Evolutionary conservation across 2,113 vertebrate species (phyloP).

Genomic region (Neotoma lepida): DNA sequence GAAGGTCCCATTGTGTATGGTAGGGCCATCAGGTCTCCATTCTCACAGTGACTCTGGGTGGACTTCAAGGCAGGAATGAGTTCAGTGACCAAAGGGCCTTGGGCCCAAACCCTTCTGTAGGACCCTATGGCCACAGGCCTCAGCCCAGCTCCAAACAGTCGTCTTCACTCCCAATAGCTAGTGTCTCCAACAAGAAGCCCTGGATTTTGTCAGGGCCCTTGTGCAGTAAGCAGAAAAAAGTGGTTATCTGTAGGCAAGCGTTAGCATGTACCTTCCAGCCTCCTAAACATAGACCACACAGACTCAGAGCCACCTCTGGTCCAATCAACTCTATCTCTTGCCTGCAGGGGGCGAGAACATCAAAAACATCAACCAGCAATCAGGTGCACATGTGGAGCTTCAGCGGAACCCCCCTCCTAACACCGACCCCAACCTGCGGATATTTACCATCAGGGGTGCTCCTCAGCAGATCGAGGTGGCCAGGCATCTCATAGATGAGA

Average conservation of each 20-base stretch:
- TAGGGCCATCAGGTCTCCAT: neutral
- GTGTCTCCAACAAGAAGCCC: neutral
- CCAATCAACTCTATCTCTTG: neutral
- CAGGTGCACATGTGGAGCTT: conserved; percentile 97
- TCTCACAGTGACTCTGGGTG: neutral
- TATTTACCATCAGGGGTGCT: conserved; percentile 96
- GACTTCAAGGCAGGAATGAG: neutral
- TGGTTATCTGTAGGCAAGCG: neutral
- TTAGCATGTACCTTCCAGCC: neutral
- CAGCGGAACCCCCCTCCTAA: conserved; percentile 97
- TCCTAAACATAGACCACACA: no score
- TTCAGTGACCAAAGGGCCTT: neutral
- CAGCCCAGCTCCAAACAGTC: neutral
- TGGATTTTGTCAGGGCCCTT: neutral
- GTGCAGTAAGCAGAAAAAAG: neutral
- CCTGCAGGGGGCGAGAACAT: conserved; percentile 96
- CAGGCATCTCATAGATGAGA: conserved; percentile 98
- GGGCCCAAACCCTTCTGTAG: neutral
- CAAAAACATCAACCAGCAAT: conserved; percentile 99
- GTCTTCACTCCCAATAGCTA: neutral
- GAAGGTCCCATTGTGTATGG: neutral
- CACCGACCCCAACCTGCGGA: conserved; percentile 94
- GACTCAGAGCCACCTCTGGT: neutral
- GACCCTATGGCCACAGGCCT: neutral
- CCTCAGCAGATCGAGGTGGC: conserved; percentile 97